Evolutionary conservation across 2,888 invertebrate genomes (phyloP).

Genomic region (Agonopterix heracliana): DNA sequence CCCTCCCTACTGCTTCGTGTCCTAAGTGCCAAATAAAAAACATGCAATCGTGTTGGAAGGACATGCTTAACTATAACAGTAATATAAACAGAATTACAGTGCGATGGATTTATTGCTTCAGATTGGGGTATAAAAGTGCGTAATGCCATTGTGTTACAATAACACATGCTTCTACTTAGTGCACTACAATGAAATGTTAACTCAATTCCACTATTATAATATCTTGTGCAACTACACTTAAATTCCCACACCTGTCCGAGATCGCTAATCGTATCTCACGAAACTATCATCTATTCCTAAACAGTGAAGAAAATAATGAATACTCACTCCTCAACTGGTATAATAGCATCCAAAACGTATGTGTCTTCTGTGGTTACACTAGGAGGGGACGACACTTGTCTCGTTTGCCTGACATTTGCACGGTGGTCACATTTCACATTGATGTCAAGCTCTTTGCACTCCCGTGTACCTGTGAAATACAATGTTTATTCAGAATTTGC

Average conservation of each 20-base stretch:
- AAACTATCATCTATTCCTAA: not conserved
- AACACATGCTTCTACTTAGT: constrained; percentile 22
- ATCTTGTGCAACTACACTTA: constrained; percentile 13
- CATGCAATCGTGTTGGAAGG: constrained; percentile 70
- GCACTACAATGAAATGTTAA: constrained; percentile 15
- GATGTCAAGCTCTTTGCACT: constrained; percentile 93
- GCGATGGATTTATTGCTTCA: not conserved
- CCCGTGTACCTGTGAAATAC: constrained; percentile 77
- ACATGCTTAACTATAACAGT: constrained; percentile 41
- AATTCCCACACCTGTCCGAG: constrained; percentile 18
- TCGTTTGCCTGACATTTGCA: constrained; percentile 77
- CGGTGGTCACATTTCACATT: constrained; percentile 94
- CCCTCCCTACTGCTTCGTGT: constrained; percentile 83
- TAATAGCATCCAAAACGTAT: constrained; percentile 87
- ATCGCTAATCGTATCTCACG: not conserved
- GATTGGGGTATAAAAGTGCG: constrained; percentile 5
- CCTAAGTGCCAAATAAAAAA: constrained; percentile 79
- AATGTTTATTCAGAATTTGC: not conserved
- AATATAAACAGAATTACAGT: constrained; percentile 11
- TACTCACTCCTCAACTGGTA: constrained; percentile 92
- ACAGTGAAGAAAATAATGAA: not conserved
- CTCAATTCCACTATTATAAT: constrained; percentile 2
- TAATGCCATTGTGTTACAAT: constrained; percentile 11
- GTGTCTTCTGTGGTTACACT: constrained; percentile 84
- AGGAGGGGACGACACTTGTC: constrained; percentile 74